A percentile compares a stretch with the other conserved stretches of the same genome.
phyloP scores from a whole-genome alignment of 2,797 vertebrate species.

The Melanotaenia trifasciata region DNA sequence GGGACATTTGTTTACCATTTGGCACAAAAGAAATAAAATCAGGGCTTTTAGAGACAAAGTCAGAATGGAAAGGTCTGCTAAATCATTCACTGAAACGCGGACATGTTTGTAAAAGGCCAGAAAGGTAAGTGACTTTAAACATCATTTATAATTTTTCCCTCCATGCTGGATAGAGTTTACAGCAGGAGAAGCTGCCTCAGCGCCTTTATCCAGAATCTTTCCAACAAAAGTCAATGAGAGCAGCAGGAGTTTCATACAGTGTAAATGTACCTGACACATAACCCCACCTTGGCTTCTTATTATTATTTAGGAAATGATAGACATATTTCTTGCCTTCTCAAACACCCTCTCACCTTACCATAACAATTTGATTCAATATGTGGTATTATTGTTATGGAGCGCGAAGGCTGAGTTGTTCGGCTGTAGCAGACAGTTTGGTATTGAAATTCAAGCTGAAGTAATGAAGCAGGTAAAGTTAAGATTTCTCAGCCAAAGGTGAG shows the following conservation, averaged over 20 bases:
- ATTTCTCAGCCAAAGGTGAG: conserved; percentile 47
- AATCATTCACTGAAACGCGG: conserved; percentile 33
- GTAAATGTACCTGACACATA: conserved; percentile 57
- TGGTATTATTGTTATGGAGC: conserved; percentile 65
- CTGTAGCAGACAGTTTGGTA: conserved; percentile 54
- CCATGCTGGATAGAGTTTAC: conserved; percentile 77
- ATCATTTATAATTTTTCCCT: conserved; percentile 25
- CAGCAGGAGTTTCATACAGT: conserved; percentile 41
- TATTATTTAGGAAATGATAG: conserved; percentile 71
- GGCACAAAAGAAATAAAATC: background rate
- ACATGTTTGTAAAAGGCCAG: conserved; percentile 22
- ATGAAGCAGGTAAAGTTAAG: conserved; percentile 50
- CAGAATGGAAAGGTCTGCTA: conserved; percentile 1
- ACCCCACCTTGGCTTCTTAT: conserved; percentile 41
- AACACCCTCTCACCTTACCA: conserved; percentile 71
- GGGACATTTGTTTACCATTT: background rate
- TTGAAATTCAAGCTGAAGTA: conserved; percentile 62
- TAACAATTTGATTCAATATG: conserved; percentile 74
- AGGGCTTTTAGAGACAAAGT: conserved; percentile 15
- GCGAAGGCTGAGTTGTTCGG: conserved; percentile 52
- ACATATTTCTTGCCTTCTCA: conserved; percentile 70
- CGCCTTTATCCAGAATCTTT: conserved; percentile 10
- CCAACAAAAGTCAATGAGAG: conserved; percentile 43
- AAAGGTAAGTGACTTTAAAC: conserved; percentile 16
- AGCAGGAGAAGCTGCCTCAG: conserved; percentile 74